These are phyloP conservation scores for Molossus molossus DNA, from an alignment of 2,797 vertebrate genomes.

Conservation along the genomic window DNA sequence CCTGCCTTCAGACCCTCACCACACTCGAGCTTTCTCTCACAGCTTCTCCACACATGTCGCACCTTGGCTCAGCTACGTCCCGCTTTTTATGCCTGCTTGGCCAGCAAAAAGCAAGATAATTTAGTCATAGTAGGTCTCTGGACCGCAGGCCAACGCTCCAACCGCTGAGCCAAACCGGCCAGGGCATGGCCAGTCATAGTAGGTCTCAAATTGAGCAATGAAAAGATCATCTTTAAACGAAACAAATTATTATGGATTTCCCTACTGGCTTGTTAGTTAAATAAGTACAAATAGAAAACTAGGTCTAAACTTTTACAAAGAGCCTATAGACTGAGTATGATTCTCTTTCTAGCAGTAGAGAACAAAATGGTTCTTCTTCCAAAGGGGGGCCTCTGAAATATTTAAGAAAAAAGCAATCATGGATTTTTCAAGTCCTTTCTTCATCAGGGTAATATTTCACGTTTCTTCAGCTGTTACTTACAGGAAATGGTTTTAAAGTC, in stretches of 20 bases:
- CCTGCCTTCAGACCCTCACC: not conserved
- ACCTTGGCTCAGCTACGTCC: not conserved
- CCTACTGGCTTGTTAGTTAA: not conserved
- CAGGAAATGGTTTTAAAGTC: constrained; percentile 48
- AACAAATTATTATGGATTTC: not conserved
- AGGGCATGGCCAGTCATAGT: not conserved
- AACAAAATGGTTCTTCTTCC: not conserved
- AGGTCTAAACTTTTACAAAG: not conserved
- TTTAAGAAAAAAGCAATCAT: constrained; percentile 17
- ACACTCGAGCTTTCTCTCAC: not conserved
- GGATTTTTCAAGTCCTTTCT: not conserved
- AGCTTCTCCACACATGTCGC: not conserved
- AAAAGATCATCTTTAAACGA: constrained; percentile 19
- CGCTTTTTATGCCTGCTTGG: not conserved
- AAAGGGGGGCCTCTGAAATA: not conserved
- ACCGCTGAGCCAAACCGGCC: no score
- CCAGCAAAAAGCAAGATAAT: not conserved
- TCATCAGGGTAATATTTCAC: constrained; percentile 20
- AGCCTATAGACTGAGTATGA: not conserved
- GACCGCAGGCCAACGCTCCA: no score
- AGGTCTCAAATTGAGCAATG: not conserved
- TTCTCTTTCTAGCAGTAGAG: constrained; percentile 3
- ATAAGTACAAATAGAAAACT: not conserved
- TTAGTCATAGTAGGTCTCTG: not conserved
- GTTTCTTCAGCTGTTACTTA: constrained; percentile 63